Evolutionary conservation across 92 coral and sea anemone genomes (phyloP), one percentile per base, ranked within the genome.

Genomic region (Porites evermanni): DNA sequence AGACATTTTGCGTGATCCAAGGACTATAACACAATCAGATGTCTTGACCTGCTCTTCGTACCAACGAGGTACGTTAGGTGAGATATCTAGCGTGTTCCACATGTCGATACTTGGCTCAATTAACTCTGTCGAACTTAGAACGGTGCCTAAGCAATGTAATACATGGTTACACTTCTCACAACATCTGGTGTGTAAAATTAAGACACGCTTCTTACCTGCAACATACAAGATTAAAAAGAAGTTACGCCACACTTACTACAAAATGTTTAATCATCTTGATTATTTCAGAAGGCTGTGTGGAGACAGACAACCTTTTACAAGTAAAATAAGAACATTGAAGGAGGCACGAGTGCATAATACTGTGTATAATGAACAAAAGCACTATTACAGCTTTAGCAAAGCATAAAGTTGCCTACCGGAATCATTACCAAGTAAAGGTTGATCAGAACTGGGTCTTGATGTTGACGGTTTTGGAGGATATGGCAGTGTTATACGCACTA

Each of bases 141-240:
- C 75, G 54, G 74, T 61, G 19, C 94, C 96, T 12, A 94, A 86
- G 65, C 95, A 91, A 64, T 90, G 93, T 52, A 93, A 80, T 16
- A 91, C 96, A 90, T 92, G 89, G 74, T 77, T 72, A 68, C 98
- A 94, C 86, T 86, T 87, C 11, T 94, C 93, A 78, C 98, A 94
- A 67, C 98, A 94, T 21, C 87, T 90, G 20, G 96, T 85, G 84
- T 91, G 93, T 89, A 92, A 86, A 18, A 94, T 78, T 81, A 93
- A 93, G 26, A 94, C 94, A 52, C 90, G 47, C 17, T n/a, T 75
- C 73, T 85, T 85, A 19, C 79, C 88, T 85, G 78, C 54, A 77
- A 59, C 53, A 56, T 67, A 24, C 9, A 7, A 12, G 0, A 80
- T 38, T 38, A 76, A 77, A 10, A 60, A 13, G 50, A 24, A 72